These are phyloP conservation scores for Lycorma delicatula DNA, from an alignment of 1,140 invertebrate genomes.

Conservation along the genomic window DNA sequence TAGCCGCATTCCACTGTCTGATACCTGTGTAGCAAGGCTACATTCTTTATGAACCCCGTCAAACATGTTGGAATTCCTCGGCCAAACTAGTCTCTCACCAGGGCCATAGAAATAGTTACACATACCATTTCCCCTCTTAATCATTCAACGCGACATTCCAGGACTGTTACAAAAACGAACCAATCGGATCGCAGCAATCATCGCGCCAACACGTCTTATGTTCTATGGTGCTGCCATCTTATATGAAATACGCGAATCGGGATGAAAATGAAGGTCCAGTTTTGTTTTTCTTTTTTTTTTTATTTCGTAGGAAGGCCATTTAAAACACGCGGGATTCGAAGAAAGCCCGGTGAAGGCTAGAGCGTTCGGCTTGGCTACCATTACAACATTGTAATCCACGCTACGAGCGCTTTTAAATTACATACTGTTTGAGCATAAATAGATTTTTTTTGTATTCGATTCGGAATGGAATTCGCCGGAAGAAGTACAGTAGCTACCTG, in stretches of 20 bases:
- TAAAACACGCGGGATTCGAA: slow-evolving; percentile 1
- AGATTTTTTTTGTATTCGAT: too few species aligned
- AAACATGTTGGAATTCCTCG: slow-evolving; percentile 7
- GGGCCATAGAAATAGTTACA: slow-evolving; percentile 6
- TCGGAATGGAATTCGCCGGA: too few species aligned
- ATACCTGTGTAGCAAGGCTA: slow-evolving; percentile 3
- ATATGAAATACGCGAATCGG: not conserved
- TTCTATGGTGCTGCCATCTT: not conserved
- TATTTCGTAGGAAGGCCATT: not conserved
- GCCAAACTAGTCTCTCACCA: slow-evolving; percentile 6
- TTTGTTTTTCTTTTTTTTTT: not conserved
- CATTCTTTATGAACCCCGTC: slow-evolving; percentile 7
- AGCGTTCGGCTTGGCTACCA: too few species aligned
- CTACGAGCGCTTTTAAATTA: too few species aligned
- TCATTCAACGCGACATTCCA: slow-evolving; percentile 4
- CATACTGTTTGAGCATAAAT: too few species aligned
- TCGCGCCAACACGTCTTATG: slow-evolving; percentile 6
- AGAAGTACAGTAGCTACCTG: too few species aligned
- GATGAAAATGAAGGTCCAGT: not conserved
- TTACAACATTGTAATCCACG: too few species aligned
- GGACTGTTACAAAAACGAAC: not conserved
- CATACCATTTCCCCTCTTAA: slow-evolving; percentile 7
- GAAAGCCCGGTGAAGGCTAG: not conserved
- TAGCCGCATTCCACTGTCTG: slow-evolving; percentile 2
- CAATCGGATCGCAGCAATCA: not conserved